Percentiles rank a stretch among this genome's conserved stretches.
phyloP scores from a whole-genome alignment of 2,888 invertebrate species.

The Drosophila subsilvestris region DNA sequence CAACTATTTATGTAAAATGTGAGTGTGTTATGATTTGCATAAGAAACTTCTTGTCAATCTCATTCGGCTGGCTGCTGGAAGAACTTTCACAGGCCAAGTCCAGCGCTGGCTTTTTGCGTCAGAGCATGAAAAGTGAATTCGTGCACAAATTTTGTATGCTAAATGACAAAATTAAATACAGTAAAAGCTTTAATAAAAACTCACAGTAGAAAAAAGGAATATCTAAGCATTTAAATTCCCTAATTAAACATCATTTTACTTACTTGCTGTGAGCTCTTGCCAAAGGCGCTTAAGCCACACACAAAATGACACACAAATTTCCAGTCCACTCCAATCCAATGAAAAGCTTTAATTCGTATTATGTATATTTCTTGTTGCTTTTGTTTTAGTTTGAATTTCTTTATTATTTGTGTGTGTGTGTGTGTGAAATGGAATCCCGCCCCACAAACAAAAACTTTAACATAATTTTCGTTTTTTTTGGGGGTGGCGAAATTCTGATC shows the following conservation, averaged over 20 bases:
- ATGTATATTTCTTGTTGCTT: neutral
- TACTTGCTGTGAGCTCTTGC: neutral
- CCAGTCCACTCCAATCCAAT: neutral
- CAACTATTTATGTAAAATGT: slow-evolving; percentile 27
- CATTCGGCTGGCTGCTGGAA: slow-evolving; percentile 1
- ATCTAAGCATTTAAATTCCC: neutral
- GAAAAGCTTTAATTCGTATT: slow-evolving; percentile 4
- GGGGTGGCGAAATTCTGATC: slow-evolving; percentile 12
- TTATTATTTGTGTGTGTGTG: slow-evolving; percentile 12
- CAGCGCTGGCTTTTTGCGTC: slow-evolving; percentile 5
- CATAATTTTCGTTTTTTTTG: slow-evolving; percentile 18
- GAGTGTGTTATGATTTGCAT: slow-evolving; percentile 30
- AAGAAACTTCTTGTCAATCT: slow-evolving; percentile 6
- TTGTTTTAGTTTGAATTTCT: slow-evolving; percentile 33
- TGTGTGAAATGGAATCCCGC: slow-evolving; percentile 25
- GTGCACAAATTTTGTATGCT: neutral
- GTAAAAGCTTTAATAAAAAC: neutral
- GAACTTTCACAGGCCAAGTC: slow-evolving; percentile 33
- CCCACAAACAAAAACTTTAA: slow-evolving; percentile 34
- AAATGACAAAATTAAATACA: neutral
- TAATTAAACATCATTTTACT: neutral
- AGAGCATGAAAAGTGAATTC: slow-evolving; percentile 42
- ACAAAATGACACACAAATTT: neutral
- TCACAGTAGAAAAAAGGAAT: neutral
- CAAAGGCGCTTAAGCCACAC: slow-evolving; percentile 9